Evolutionary conservation across 2,113 vertebrate species (phyloP).

Genomic region (Corythornis vintsioides): DNA sequence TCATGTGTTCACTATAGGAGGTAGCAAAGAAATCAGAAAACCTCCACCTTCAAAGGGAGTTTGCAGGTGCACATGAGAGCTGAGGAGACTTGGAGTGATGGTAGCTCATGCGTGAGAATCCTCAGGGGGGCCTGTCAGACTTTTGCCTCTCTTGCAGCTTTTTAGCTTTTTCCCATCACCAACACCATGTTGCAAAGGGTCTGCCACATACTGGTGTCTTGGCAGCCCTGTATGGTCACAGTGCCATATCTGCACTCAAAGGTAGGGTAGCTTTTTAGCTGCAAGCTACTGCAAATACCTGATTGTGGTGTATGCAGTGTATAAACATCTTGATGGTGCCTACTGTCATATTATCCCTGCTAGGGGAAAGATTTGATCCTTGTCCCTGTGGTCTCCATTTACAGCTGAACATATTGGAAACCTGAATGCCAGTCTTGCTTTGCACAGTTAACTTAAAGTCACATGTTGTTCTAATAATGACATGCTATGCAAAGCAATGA

Average conservation of each 20-base stretch:
- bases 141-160: neutral
- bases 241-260: neutral
- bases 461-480: neutral
- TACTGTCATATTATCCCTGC: neutral
- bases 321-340: neutral
- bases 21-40: neutral
- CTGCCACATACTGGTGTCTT: neutral
- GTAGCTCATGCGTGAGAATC: neutral
- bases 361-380: neutral
- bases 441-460: neutral
- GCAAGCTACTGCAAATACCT: neutral
- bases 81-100: neutral
- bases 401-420: neutral
- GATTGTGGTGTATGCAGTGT: neutral
- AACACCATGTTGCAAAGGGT: neutral
- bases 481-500: neutral
- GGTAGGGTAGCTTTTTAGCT: neutral
- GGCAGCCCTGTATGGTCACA: neutral
- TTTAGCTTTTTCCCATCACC: neutral
- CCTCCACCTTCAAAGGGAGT: neutral
- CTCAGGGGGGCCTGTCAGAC: neutral
- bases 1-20: neutral
- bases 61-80: neutral
- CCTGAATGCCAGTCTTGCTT: neutral
- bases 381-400: neutral